Evolutionary conservation across 2,113 vertebrate genomes (phyloP).

Genomic region (Okapia johnstoni): DNA sequence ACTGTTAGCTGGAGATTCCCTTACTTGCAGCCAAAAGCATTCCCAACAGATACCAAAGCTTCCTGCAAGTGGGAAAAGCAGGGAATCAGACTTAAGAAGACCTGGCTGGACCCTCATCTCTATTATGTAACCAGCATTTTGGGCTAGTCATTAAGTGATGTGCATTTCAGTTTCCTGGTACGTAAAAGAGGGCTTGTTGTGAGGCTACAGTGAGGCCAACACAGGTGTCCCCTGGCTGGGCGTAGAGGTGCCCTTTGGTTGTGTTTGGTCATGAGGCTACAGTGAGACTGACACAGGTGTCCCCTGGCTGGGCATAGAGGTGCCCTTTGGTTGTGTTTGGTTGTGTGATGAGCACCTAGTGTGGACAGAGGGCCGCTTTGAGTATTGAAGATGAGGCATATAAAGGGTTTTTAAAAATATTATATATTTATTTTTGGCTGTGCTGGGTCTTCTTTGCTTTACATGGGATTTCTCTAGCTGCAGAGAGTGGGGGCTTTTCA

Average conservation of each 20-base stretch:
- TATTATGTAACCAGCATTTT: fast-evolving
- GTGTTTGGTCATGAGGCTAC: background rate
- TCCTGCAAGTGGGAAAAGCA: background rate
- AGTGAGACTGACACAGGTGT: no score
- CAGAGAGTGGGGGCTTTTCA: fast-evolving
- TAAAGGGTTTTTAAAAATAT: background rate
- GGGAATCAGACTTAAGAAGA: background rate
- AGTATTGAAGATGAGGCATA: background rate
- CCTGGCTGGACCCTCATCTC: background rate
- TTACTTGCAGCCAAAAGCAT: background rate
- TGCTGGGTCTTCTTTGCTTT: background rate
- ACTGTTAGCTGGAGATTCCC: background rate
- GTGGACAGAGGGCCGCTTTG: background rate
- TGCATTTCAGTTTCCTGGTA: background rate
- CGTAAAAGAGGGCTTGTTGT: fast-evolving
- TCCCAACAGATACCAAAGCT: background rate
- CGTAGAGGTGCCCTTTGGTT: no score
- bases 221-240: background rate
- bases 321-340: background rate
- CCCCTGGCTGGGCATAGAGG: background rate
- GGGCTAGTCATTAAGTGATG: background rate
- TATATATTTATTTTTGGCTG: background rate
- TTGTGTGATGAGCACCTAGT: background rate
- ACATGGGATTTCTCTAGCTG: background rate
- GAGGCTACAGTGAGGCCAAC: background rate